Conservation (phyloP, 2,797 vertebrate genomes). For the Muraenolepis orangiensis region DNA sequence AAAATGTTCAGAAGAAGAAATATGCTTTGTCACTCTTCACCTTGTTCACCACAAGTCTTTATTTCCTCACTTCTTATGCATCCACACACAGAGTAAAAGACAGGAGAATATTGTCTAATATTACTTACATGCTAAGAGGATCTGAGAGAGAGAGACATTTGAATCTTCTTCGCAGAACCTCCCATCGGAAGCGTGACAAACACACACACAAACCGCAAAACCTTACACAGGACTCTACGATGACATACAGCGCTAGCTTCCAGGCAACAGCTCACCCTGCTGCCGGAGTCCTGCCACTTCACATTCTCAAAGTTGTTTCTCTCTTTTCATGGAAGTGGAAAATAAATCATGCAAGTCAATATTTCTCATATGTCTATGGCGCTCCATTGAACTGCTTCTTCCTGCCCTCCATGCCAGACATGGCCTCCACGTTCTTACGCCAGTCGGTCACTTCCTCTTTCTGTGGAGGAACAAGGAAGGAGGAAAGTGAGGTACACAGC, state of each 20-base stretch:
- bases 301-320: background rate
- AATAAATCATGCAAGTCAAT: background rate
- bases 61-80: background rate
- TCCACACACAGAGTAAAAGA: background rate
- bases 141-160: background rate
- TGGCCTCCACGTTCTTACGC: conserved; percentile 48
- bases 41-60: background rate
- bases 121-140: background rate
- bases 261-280: background rate
- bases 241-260: background rate
- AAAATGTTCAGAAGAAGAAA: background rate
- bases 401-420: conserved; percentile 46
- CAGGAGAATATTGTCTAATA: background rate
- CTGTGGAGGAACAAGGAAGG: conserved; percentile 18
- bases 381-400: conserved; percentile 38
- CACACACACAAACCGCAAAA: background rate
- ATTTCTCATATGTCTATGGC: conserved; percentile 21
- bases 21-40: background rate
- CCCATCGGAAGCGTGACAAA: background rate
- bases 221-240: background rate
- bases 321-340: background rate
- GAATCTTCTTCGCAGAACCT: background rate
- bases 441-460: conserved; percentile 49
- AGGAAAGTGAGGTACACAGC: background rate
- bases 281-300: background rate